These are phyloP conservation scores for Gallinago paraguaiae DNA, from an alignment of 2,113 vertebrate genomes.

Conservation along the genomic window DNA sequence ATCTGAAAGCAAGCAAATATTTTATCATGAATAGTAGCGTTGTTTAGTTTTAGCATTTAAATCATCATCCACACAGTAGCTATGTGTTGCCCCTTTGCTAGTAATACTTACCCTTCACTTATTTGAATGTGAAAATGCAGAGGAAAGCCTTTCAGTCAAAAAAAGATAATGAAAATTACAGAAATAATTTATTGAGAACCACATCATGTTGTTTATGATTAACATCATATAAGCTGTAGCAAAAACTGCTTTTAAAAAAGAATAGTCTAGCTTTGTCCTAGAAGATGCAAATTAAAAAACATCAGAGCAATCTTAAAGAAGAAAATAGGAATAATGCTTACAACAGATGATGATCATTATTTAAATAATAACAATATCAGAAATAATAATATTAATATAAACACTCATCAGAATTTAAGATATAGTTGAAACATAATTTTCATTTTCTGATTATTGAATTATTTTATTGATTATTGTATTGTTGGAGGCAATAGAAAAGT, in stretches of 20 bases:
- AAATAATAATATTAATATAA: too few species aligned
- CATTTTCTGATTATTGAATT: neutral
- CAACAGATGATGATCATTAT: neutral
- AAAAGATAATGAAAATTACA: neutral
- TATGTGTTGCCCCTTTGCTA: neutral
- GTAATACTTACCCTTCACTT: neutral
- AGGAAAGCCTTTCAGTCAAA: neutral
- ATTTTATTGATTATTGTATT: too few species aligned
- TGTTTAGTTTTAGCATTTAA: neutral
- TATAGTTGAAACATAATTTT: neutral
- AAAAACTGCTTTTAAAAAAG: neutral
- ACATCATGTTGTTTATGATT: neutral
- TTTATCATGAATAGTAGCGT: neutral
- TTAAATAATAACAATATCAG: neutral
- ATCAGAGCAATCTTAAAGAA: neutral
- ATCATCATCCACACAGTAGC: neutral
- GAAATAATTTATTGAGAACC: neutral
- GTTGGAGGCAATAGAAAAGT: neutral
- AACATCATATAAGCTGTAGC: neutral
- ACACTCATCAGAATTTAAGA: neutral
- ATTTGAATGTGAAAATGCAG: neutral
- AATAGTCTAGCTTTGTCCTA: neutral
- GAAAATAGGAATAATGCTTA: neutral
- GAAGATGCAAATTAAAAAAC: neutral
- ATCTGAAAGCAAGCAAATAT: conserved; percentile 3